These are phyloP conservation scores for Crioceris asparagi DNA, from an alignment of 2,888 invertebrate genomes.

Conservation along the genomic window DNA sequence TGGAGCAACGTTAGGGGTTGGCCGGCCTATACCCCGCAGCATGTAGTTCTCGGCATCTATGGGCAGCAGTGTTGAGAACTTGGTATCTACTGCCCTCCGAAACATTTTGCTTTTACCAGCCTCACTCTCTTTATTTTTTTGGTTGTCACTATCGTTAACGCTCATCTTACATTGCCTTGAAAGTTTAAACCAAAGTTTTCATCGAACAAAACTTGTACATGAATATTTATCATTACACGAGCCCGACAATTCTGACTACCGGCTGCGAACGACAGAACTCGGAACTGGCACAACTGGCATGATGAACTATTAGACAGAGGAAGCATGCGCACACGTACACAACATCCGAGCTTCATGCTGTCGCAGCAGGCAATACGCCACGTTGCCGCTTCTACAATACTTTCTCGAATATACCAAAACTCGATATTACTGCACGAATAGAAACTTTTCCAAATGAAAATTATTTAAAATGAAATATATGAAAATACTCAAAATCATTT, in stretches of 20 bases:
- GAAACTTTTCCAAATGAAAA: no score
- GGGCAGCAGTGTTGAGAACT: constrained; percentile 28
- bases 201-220: background rate
- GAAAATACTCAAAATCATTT: no score
- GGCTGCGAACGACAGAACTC: constrained; percentile 16
- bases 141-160: constrained; percentile 28
- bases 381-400: no score
- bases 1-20: constrained; percentile 17
- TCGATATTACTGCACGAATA: no score
- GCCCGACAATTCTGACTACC: constrained; percentile 19
- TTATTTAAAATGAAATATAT: no score
- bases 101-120: constrained; percentile 26
- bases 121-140: constrained; percentile 19
- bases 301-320: constrained; percentile 5
- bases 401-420: no score
- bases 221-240: background rate
- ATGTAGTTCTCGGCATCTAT: constrained; percentile 45
- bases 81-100: constrained; percentile 32
- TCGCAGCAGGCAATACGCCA: no score
- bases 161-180: no score
- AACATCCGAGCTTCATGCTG: background rate
- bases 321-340: background rate
- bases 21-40: constrained; percentile 37
- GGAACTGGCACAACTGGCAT: constrained; percentile 18
- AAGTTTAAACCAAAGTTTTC: constrained; percentile 3